A percentile compares a stretch with the other conserved stretches of the same genome.
Conservation (phyloP, 2,113 vertebrate species). For the Lepisosteus oculatus region DNA sequence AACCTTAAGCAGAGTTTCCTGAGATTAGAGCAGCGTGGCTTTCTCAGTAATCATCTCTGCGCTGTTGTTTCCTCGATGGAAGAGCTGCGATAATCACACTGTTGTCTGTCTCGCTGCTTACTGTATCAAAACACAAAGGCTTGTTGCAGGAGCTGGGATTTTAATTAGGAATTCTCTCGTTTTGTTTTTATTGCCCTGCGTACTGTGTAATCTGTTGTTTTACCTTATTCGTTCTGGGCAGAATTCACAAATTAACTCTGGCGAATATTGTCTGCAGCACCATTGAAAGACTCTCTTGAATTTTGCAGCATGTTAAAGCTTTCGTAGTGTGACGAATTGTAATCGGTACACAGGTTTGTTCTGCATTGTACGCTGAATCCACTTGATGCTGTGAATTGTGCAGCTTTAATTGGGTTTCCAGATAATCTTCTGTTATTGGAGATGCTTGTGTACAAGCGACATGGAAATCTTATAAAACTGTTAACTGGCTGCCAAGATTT, state of each 20-base stretch:
- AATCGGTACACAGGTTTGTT: constrained; percentile 53
- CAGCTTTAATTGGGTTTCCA: constrained; percentile 63
- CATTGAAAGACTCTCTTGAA: constrained; percentile 39
- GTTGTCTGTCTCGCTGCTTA: too few species aligned
- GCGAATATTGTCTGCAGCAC: constrained; percentile 35
- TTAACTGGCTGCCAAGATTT: constrained; percentile 56
- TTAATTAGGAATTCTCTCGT: constrained; percentile 25
- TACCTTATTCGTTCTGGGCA: constrained; percentile 45
- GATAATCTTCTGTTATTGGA: constrained; percentile 51
- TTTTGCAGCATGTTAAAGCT: constrained; percentile 44
- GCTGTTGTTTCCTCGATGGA: too few species aligned
- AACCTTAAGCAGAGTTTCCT: not conserved
- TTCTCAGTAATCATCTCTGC: not conserved
- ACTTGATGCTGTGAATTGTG: constrained; percentile 60
- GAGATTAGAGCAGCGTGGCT: not conserved
- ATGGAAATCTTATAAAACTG: constrained; percentile 57
- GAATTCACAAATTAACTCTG: constrained; percentile 46
- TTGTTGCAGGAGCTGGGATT: not conserved
- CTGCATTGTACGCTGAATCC: constrained; percentile 47
- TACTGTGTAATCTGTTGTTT: constrained; percentile 41
- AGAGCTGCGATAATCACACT: too few species aligned
- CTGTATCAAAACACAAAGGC: too few species aligned
- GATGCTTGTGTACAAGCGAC: constrained; percentile 53
- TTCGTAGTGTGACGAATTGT: constrained; percentile 63
- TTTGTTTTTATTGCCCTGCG: constrained; percentile 11